A percentile compares a stretch with the other conserved stretches of the same genome.
Conservation (phyloP, 2,888 invertebrate genomes). For the Philaethria dido region DNA sequence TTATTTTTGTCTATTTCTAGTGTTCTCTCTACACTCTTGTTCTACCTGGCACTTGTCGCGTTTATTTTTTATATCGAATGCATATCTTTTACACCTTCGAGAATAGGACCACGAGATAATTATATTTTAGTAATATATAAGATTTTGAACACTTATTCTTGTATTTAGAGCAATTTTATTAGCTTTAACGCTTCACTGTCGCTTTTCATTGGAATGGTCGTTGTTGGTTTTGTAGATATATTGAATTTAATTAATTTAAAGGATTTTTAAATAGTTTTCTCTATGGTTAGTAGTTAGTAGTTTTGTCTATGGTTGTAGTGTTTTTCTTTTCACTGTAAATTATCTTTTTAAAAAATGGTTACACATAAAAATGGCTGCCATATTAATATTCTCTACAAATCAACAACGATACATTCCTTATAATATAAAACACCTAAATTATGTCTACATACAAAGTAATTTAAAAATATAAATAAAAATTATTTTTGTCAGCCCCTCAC, state of each 20-base stretch:
- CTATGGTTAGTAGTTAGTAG: too few relatives aligned
- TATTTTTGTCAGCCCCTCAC: conserved; percentile 13
- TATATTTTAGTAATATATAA: conserved; percentile 43
- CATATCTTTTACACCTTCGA: conserved; percentile 44
- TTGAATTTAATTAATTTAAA: background rate
- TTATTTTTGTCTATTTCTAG: background rate
- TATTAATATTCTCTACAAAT: background rate
- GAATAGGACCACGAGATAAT: conserved; percentile 43
- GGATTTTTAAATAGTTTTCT: too few relatives aligned
- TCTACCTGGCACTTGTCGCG: conserved; percentile 36
- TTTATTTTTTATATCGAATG: conserved; percentile 46
- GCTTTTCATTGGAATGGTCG: conserved; percentile 1
- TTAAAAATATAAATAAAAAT: conserved; percentile 3
- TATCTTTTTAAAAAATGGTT: background rate
- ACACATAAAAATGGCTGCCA: background rate
- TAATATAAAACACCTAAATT: background rate
- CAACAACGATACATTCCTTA: conserved; percentile 3
- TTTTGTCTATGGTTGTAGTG: too few relatives aligned
- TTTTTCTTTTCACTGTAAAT: background rate
- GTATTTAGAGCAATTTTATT: conserved; percentile 36
- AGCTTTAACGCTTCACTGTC: conserved; percentile 26
- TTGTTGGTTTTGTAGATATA: conserved; percentile 5
- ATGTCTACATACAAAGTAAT: background rate
- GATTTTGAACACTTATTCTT: conserved; percentile 40
- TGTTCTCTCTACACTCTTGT: too few relatives aligned